Percentiles rank a stretch among this genome's conserved stretches.
phyloP scores from a whole-genome alignment of 2,113 vertebrate genomes.

The Synchiropus splendidus region DNA sequence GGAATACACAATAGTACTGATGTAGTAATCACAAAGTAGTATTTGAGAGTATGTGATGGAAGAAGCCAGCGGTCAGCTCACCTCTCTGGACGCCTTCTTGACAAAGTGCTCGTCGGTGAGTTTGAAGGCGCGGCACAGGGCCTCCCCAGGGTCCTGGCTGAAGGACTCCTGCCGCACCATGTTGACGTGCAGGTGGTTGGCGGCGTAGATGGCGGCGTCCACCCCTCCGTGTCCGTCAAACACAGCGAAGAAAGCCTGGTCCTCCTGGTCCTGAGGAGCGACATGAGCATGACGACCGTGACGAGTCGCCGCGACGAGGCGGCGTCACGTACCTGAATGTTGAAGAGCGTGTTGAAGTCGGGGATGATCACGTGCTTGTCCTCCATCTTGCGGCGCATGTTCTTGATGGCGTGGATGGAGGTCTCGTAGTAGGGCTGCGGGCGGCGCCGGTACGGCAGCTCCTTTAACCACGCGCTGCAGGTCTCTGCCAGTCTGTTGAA shows the following conservation, averaged over 20 bases:
- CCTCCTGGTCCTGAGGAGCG: slow-evolving; percentile 83
- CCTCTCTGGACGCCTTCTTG: slow-evolving; percentile 91
- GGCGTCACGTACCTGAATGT: slow-evolving; percentile 40
- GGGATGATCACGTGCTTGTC: slow-evolving; percentile 97
- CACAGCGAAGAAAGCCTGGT: slow-evolving; percentile 94
- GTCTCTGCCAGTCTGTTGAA: slow-evolving; percentile 86
- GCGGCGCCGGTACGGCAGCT: slow-evolving; percentile 80
- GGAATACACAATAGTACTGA: too few relatives aligned
- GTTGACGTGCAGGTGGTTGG: slow-evolving; percentile 93
- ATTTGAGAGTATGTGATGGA: too few relatives aligned
- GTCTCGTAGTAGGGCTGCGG: slow-evolving; percentile 91
- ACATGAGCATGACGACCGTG: not conserved
- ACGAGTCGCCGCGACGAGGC: not conserved
- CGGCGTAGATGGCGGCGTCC: slow-evolving; percentile 92
- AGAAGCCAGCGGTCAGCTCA: slow-evolving; percentile 50
- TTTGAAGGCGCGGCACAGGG: slow-evolving; percentile 83
- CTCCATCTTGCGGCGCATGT: slow-evolving; percentile 99
- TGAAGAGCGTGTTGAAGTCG: slow-evolving; percentile 96
- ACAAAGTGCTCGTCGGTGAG: slow-evolving; percentile 88
- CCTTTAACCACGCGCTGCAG: slow-evolving; percentile 89
- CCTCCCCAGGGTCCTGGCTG: slow-evolving; percentile 78
- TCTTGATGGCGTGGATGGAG: slow-evolving; percentile 98
- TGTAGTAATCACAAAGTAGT: too few relatives aligned
- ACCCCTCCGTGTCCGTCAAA: slow-evolving; percentile 95
- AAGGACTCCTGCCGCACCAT: slow-evolving; percentile 86